These are phyloP conservation scores for Mormyrus proboscirostris DNA, from an alignment of 2,797 vertebrate genomes.

Conservation along the genomic window DNA sequence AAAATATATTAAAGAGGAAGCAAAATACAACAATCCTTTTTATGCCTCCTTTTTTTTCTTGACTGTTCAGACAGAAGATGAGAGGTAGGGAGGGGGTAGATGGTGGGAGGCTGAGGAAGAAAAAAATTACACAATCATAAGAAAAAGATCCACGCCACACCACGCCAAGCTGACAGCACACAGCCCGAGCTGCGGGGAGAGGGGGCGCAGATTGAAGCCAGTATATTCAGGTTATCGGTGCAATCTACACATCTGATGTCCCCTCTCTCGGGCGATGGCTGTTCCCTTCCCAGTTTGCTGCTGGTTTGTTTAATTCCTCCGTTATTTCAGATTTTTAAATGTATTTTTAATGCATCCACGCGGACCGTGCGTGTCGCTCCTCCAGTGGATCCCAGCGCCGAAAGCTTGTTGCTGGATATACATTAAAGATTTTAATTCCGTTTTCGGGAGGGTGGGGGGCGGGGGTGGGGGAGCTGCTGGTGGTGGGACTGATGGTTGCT, in stretches of 20 bases:
- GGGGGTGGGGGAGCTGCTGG: neutral
- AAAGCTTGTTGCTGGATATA: constrained; percentile 45
- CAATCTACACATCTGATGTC: constrained; percentile 32
- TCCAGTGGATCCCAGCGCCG: constrained; percentile 28
- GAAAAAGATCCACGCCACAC: constrained; percentile 33
- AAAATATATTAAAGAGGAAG: constrained; percentile 32
- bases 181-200: constrained; percentile 18
- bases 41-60: constrained; percentile 35
- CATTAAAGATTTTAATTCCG: constrained; percentile 50
- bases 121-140: constrained; percentile 44
- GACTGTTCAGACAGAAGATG: constrained; percentile 42
- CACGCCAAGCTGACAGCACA: constrained; percentile 23
- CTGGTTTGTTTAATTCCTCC: neutral
- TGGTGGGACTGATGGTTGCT: neutral
- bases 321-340: neutral
- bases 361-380: constrained; percentile 20
- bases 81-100: constrained; percentile 28
- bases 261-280: constrained; percentile 29
- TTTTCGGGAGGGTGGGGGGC: constrained; percentile 44
- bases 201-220: constrained; percentile 33
- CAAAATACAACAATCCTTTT: constrained; percentile 46
- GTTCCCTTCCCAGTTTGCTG: constrained; percentile 17
- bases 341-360: neutral
- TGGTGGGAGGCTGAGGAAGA: constrained; percentile 20
- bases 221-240: constrained; percentile 51